Base-by-base conservation (phyloP, 2,888 invertebrate genomes). In the Alloscopus bannaensis region DNA sequence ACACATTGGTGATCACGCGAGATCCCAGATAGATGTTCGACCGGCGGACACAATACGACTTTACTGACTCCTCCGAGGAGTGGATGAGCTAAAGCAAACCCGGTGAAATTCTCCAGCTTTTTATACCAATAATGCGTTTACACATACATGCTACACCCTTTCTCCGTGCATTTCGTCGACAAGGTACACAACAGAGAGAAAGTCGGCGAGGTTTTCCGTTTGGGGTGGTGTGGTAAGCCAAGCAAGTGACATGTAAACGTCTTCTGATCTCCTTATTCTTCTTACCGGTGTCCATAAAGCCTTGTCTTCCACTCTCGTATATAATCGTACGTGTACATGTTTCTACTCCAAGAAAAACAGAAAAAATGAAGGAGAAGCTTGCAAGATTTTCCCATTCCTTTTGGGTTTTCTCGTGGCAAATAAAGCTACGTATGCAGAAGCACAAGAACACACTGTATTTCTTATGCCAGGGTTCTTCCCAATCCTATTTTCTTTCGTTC, bases 161-260 rank as follows among this genome's bases (percentile, higher is more conserved):
- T 18, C 20, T 36, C 6, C 22, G 8, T 60, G n/a, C 36, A 1
- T 20, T 24, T 6, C 28, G 18, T 57, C 57, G 70, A 59, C n/a
- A 31, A 40, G 40, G 50, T 40, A 36, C 36, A 13, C n/a, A 18
- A 50, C 16, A 50, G 24, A 11, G 13, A 57, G n/a, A n/a, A n/a
- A n/a, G n/a, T n/a, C n/a, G n/a, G n/a, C n/a, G n/a, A n/a, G n/a
- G n/a, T n/a, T n/a, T n/a, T n/a, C 24, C 20, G 6, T 45, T 22
- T 50, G 47, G 52, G 18, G 16, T 20, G 22, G 55, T 28, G 47
- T 71, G 52, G 64, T 57, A 73, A 73, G 73, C 65, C 65, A 73
- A 65, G 26, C 65, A 65, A 72, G 72, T 72, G 73, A 73, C 73
- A 65, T 73, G 73, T 73, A 65, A 72, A 65, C 65, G 65, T 72